Conservation (phyloP, 2,797 vertebrate genomes). For the Echeneis naucrates region DNA sequence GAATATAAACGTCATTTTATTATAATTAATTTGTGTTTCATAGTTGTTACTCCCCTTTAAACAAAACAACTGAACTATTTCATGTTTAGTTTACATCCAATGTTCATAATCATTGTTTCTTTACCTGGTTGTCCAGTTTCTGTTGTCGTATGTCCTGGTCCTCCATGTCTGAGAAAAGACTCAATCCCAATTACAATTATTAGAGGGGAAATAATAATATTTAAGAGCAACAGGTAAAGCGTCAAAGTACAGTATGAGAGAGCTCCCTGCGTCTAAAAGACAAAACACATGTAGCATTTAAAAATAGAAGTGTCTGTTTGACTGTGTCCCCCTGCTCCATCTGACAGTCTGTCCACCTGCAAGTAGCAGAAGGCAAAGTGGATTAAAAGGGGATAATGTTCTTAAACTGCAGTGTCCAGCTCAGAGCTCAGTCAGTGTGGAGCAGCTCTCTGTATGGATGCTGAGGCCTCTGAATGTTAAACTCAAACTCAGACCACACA, state of each 20-base stretch:
- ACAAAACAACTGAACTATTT: not conserved
- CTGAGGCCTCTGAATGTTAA: not conserved
- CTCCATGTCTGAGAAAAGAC: slow-evolving; percentile 75
- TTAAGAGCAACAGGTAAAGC: slow-evolving; percentile 4
- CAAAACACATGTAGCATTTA: slow-evolving; percentile 21
- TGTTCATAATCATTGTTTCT: slow-evolving; percentile 1
- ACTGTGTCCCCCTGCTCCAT: slow-evolving; percentile 55
- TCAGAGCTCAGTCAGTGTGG: slow-evolving; percentile 58
- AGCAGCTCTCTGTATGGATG: slow-evolving; percentile 32
- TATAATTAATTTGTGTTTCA: not conserved
- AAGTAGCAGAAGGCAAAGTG: slow-evolving; percentile 85
- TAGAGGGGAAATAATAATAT: not conserved
- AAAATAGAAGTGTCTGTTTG: slow-evolving; percentile 34
- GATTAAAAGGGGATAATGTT: slow-evolving; percentile 87
- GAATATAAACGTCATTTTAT: not conserved
- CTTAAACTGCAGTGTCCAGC: slow-evolving; percentile 80
- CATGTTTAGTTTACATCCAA: not conserved
- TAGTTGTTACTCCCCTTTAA: not conserved
- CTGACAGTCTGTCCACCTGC: slow-evolving; percentile 78
- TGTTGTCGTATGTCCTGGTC: slow-evolving; percentile 81
- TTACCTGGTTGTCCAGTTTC: slow-evolving; percentile 87
- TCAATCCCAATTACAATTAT: slow-evolving; percentile 8
- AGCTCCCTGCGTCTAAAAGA: slow-evolving; percentile 1
- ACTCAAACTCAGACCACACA: slow-evolving; percentile 18
- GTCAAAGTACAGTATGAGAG: slow-evolving; percentile 1